Evolutionary conservation across 2,888 invertebrate genomes (phyloP), one percentile per base, ranked within the genome.

Genomic region (Agriopis aurantiaria): DNA sequence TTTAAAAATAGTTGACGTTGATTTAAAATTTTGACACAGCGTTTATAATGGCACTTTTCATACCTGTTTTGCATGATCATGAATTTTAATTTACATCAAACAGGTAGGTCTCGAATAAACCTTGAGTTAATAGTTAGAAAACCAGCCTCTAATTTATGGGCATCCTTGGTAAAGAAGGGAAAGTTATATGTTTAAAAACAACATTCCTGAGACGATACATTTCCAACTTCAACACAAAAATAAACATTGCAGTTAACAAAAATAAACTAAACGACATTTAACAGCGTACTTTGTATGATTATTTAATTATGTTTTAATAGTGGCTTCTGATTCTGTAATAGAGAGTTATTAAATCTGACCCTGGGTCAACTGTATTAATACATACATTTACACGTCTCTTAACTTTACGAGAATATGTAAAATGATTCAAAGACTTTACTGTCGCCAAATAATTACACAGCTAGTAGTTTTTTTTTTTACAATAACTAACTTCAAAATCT

Each of bases 21-120:
- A 63, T 59, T 58, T 53, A 52, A 48, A 45, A 58, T 67, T 67
- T 66, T 53, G 70, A 71, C 66, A 70, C 45, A 55, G 45, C 53
- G 49, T 43, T 70, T 59, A 59, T 43, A 65, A 56, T 62, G 57
- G 62, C 14, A 45, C 56, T 51, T 70, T 60, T 70, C 53, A 48
- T 51, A 43, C 43, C 65, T 68, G 45, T 41, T 72, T 71, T 61
- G 49, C 67, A 74, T 66, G 51, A 52, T 71, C 59, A 74, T 74
- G 65, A 69, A 74, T 73, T 67, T 71, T 60, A 73, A 76, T 63
- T 62, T 40, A 49, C 41, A 65, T 69, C 55, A 33, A 23, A 43
- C 56, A 9, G 52, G 69, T 57, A 61, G 60, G 45, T 57, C 33
- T 63, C 7, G 56, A 41, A 57, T 11, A 23, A 65, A 63, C 65